A percentile compares a stretch with the other conserved stretches of the same genome.
These are phyloP conservation scores for Phallusia fumigata DNA, from an alignment of 23 tunicate species.

Conservation along the genomic window DNA sequence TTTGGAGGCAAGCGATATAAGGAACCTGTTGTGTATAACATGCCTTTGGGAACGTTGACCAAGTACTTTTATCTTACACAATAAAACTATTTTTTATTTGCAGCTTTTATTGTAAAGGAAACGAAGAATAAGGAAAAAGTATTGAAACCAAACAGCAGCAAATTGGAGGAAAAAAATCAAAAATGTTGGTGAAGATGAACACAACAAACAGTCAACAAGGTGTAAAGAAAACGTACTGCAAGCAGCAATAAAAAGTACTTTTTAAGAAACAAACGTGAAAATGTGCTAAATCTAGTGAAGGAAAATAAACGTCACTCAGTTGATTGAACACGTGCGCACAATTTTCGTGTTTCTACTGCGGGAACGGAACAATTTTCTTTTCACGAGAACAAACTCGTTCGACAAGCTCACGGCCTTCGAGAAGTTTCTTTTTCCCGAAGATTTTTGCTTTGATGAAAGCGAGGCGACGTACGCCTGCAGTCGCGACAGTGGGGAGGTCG, in stretches of 20 bases:
- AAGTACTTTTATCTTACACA: no score
- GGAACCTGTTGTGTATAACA: no score
- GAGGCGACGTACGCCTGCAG: conserved; percentile 26
- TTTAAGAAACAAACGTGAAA: not conserved
- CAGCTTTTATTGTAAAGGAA: not conserved
- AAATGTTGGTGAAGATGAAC: not conserved
- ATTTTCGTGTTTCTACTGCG: conserved; percentile 19
- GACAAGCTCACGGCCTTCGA: conserved; percentile 16
- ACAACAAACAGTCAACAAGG: not conserved
- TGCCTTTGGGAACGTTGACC: no score
- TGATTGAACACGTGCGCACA: conserved; percentile 1
- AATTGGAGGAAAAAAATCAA: not conserved
- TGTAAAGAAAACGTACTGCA: no score
- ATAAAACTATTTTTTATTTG: not conserved
- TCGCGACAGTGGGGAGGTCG: conserved; percentile 20
- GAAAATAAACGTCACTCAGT: conserved; percentile 1
- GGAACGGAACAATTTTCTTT: conserved; percentile 41
- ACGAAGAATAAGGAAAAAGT: not conserved
- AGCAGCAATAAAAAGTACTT: no score
- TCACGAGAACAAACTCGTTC: conserved; percentile 36
- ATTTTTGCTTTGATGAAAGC: conserved; percentile 6
- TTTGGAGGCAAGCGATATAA: no score
- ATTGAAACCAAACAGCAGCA: not conserved
- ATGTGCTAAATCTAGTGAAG: not conserved
- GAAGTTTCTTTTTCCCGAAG: not conserved